Base-by-base conservation (phyloP, 1,140 invertebrate genomes). In the Drosophila sechellia region DNA sequence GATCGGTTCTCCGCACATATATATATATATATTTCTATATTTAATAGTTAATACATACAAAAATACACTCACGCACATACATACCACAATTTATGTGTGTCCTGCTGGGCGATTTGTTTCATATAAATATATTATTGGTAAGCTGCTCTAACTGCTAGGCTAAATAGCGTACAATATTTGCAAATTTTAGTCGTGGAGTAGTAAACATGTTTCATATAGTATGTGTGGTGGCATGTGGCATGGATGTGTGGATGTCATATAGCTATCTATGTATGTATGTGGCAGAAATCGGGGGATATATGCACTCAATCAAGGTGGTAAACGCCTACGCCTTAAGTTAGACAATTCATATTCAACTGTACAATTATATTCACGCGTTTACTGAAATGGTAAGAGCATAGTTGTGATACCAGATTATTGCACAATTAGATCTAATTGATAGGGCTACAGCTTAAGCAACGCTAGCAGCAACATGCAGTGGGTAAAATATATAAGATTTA, bases 371-470 rank as follows among this genome's bases (percentile, higher is more conserved):
- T 81, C 55, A 59, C 71, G 79, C 49, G 49, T 86, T 86, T 79
- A 86, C 83, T 86, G 83, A 87, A 86, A 86, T 79, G 83, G 81
- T 76, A 86, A 86, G 83, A 86, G 75, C 75, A 86, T 65, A 86
- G 66, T 40, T 37, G 37, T 39, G 49, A 56, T 49, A 63, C 53
- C 45, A 66, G 46, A 84, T 76, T 85, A 72, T 79, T 49, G 49
- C 45, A 84, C 39, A 65, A 53, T 46, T 43, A 31, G 37, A 46
- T 71, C n/a, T 31, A 31, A 37, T 43, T 25, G 12, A 10, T 17
- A 50, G 17, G 15, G 31, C 22, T 35, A 40, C 17, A 54, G 27
- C 39, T 48, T 25, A 45, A 45, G 17, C 42, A 45, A 11, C 10
- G 42, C 42, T 45, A 35, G 10, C 40, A 54, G 50, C 34, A 58